Evolutionary conservation across 2,888 invertebrate species (phyloP), one percentile per base, ranked within the genome.

Genomic region (Synergus umbraculus): DNA sequence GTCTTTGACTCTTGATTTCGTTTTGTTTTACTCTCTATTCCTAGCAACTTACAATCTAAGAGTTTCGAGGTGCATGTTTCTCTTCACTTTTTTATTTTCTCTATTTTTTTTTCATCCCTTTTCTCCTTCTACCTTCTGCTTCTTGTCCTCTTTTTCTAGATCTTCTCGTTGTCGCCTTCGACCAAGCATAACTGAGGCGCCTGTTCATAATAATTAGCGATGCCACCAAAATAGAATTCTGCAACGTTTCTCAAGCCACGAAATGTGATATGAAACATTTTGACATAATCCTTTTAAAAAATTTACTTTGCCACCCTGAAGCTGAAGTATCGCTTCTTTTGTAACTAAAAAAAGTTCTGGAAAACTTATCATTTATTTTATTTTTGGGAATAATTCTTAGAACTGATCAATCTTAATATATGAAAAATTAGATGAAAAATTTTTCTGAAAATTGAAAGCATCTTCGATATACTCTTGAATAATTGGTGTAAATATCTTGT

Each of bases 161-260:
- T 69, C 81, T 81, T 78, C 84, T 83, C 83, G 81, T 82, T 84
- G 83, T 84, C 83, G 81, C 78, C 77, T 78, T 79, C 81, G 83
- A 80, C 81, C 80, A 82, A 77, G 80, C 79, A 69, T 83, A 81
- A 83, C 84, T 81, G 37, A 49, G 69, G 79, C 84, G 83, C 79
- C 82, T 86, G 86, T 88, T 89, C 87, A 86, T 88, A 89, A 89
- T 89, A 89, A 89, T 89, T 89, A 89, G 89, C 86, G 78, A 85
- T 83, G 84, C 84, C 79, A 84, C 85, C 84, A 84, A 89, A 89
- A 89, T 89, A 88, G 88, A 89, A 86, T 76, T 78, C 73, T 77
- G 79, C 13, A 76, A 44, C 60, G 78, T 73, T 54, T n/a, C n/a
- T 73, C 37, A 54, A 73, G 10, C 49, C 54, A 41, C n/a, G 12